Evolutionary conservation across 1,140 invertebrate genomes (phyloP).

Genomic region (Penaeus japonicus): DNA sequence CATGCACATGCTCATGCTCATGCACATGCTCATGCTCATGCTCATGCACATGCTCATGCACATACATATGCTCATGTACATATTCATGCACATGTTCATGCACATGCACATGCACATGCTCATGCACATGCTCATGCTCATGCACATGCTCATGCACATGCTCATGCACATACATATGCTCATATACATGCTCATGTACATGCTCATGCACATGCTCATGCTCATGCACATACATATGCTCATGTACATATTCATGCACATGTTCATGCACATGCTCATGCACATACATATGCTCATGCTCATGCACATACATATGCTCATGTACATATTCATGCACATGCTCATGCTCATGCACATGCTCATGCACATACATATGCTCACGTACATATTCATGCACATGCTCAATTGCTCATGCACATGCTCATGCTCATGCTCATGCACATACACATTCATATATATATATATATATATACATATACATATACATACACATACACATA

Average conservation of each 20-base stretch:
- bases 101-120: neutral
- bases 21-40: neutral
- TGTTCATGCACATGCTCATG: neutral
- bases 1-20: neutral
- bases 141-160: neutral
- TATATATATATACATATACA: neutral
- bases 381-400: neutral
- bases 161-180: neutral
- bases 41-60: neutral
- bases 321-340: no score
- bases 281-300: neutral
- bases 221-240: neutral
- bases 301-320: no score
- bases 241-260: constrained; percentile 51
- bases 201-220: neutral
- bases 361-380: neutral
- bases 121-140: neutral
- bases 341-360: no score
- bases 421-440: neutral
- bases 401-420: neutral
- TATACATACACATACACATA: neutral
- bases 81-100: neutral
- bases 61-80: neutral
- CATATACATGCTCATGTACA: constrained; percentile 4
- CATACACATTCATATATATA: neutral